A percentile compares a stretch with the other conserved stretches of the same genome.
These are phyloP conservation scores for Centropristis striata DNA, from an alignment of 2,113 vertebrate genomes.

Conservation along the genomic window DNA sequence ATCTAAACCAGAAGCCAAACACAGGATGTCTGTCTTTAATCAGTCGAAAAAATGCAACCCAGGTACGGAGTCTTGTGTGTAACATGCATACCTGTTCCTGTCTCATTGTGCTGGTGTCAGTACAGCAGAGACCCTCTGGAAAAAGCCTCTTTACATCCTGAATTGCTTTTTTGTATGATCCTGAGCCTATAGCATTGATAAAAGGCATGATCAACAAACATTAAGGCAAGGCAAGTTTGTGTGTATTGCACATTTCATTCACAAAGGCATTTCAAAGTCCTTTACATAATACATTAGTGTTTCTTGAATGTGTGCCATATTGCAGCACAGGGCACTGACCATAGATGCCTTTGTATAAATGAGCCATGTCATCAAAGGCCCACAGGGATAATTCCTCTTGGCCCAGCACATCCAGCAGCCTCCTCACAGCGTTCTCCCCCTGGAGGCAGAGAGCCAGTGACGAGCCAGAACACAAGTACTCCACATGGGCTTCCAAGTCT, in stretches of 20 bases:
- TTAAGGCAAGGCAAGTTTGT: not conserved
- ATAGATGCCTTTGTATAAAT: slow-evolving; percentile 70
- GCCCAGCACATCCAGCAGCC: slow-evolving; percentile 81
- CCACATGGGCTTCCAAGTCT: slow-evolving; percentile 60
- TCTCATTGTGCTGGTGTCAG: slow-evolving; percentile 60
- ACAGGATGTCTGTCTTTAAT: not conserved
- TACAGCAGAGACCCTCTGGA: slow-evolving; percentile 82
- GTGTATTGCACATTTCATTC: not conserved
- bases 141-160: slow-evolving; percentile 82
- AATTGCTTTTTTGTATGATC: slow-evolving; percentile 76
- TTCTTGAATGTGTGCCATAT: not conserved
- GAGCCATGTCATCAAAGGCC: slow-evolving; percentile 76
- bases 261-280: not conserved
- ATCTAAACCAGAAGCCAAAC: slow-evolving; percentile 45
- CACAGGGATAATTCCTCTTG: slow-evolving; percentile 68
- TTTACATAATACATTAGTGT: not conserved
- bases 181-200: slow-evolving; percentile 73
- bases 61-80: not conserved
- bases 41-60: not conserved
- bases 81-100: slow-evolving; percentile 77
- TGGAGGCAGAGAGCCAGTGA: slow-evolving; percentile 84
- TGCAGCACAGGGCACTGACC: slow-evolving; percentile 60
- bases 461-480: slow-evolving; percentile 76
- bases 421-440: slow-evolving; percentile 83
- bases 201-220: too few species aligned